Percentiles rank a stretch among this genome's conserved stretches.
These are phyloP conservation scores for Acanthochromis polyacanthus DNA, from an alignment of 2,113 vertebrate genomes.

Conservation along the genomic window DNA sequence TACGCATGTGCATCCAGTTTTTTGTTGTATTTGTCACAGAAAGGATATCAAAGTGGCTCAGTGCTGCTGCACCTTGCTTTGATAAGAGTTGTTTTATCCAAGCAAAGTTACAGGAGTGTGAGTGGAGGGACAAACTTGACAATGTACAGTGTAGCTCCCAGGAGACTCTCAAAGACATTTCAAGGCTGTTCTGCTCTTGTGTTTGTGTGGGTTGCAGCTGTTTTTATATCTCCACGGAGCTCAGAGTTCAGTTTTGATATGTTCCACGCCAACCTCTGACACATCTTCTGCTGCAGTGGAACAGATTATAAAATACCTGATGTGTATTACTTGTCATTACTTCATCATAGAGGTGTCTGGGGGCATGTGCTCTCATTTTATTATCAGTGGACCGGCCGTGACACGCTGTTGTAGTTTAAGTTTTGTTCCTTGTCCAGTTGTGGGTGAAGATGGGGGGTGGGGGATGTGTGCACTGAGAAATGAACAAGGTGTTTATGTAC, in stretches of 20 bases:
- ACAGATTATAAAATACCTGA: conserved; percentile 21
- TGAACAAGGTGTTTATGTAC: no score
- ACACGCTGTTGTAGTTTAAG: background rate
- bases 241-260: conserved; percentile 17
- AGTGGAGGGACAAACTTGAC: background rate
- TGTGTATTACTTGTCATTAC: conserved; percentile 23
- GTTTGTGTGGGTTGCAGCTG: conserved; percentile 30
- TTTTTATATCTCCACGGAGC: conserved; percentile 16
- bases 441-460: no score
- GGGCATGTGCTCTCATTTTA: no score
- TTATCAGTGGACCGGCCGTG: background rate
- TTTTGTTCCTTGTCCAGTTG: no score
- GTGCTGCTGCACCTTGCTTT: conserved; percentile 25
- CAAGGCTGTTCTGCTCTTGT: conserved; percentile 37
- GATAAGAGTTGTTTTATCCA: background rate
- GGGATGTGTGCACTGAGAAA: no score
- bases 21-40: background rate
- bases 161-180: conserved; percentile 27
- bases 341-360: conserved; percentile 6
- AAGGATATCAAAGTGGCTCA: background rate
- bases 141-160: background rate
- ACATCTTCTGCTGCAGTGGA: conserved; percentile 16
- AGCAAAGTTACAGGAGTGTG: background rate
- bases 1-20: conserved; percentile 10
- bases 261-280: conserved; percentile 41